Percentiles rank a stretch among this genome's conserved stretches.
Evolutionary conservation across 2,797 vertebrate species (phyloP).

Genomic region (Coendou prehensilis): DNA sequence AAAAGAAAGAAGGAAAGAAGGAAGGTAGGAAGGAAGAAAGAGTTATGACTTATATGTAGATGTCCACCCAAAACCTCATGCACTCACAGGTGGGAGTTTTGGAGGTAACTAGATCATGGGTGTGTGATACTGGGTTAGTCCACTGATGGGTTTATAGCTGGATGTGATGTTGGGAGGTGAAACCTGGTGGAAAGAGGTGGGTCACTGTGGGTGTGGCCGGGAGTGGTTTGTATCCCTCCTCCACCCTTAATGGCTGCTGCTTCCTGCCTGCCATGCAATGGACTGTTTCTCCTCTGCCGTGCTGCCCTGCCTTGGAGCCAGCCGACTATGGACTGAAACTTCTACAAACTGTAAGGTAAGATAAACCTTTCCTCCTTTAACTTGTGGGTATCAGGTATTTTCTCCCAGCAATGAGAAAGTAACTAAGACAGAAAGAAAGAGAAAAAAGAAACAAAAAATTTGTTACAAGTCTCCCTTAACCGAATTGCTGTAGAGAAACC

Average conservation of each 20-base stretch:
- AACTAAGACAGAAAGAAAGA: not conserved
- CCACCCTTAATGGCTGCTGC: not conserved
- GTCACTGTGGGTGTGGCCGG: not conserved
- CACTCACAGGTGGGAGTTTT: not conserved
- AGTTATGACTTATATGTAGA: not conserved
- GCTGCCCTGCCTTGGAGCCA: not conserved
- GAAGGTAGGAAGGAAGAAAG: not conserved
- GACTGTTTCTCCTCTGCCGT: not conserved
- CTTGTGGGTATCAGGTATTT: not conserved
- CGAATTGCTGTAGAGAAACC: not conserved
- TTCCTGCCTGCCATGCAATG: not conserved
- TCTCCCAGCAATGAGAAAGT: not conserved
- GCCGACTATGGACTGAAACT: not conserved
- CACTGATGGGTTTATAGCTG: not conserved
- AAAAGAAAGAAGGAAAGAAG: not conserved
- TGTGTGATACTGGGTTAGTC: not conserved
- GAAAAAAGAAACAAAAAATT: not conserved
- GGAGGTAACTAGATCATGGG: not conserved
- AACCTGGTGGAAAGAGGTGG: not conserved
- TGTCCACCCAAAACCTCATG: not conserved
- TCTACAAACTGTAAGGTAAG: not conserved
- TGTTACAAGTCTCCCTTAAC: not conserved
- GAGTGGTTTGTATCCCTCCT: not conserved
- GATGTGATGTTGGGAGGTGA: not conserved
- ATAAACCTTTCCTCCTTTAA: not conserved